phyloP scores from a whole-genome alignment of 2,797 vertebrate species.

The Pseudomugil tenellus region DNA sequence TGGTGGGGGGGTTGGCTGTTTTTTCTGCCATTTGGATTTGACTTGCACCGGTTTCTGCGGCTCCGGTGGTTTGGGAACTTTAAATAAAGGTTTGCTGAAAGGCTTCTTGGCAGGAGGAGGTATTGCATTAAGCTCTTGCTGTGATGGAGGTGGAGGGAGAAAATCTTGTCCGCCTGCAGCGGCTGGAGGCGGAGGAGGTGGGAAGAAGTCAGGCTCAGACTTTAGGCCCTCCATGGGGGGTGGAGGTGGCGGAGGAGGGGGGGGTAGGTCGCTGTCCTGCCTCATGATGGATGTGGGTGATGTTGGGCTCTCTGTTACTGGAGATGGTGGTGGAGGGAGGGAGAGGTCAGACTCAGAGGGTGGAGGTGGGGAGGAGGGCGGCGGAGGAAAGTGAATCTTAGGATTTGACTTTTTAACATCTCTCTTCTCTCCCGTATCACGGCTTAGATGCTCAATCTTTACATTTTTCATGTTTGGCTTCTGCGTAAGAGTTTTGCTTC shows the following conservation, averaged over 20 bases:
- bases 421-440: slow-evolving; percentile 70
- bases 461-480: slow-evolving; percentile 71
- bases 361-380: slow-evolving; percentile 80
- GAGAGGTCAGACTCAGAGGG: slow-evolving; percentile 87
- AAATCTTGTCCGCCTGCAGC: slow-evolving; percentile 61
- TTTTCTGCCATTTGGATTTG: slow-evolving; percentile 82
- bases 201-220: slow-evolving; percentile 78
- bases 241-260: slow-evolving; percentile 82
- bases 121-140: slow-evolving; percentile 80
- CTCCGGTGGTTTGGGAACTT: slow-evolving; percentile 81
- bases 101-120: slow-evolving; percentile 70
- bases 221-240: slow-evolving; percentile 79
- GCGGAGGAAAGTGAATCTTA: slow-evolving; percentile 86
- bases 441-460: slow-evolving; percentile 62
- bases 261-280: slow-evolving; percentile 83
- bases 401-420: slow-evolving; percentile 76
- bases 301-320: slow-evolving; percentile 72
- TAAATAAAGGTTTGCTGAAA: slow-evolving; percentile 75
- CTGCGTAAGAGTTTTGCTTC: slow-evolving; percentile 50
- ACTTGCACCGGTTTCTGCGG: slow-evolving; percentile 65
- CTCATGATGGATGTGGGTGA: slow-evolving; percentile 71
- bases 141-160: slow-evolving; percentile 82
- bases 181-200: slow-evolving; percentile 66
- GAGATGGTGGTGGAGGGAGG: slow-evolving; percentile 87
- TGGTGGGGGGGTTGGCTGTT: slow-evolving; percentile 55